Evolutionary conservation across 2,797 vertebrate genomes (phyloP).

Genomic region (Buphagus erythrorhynchus): DNA sequence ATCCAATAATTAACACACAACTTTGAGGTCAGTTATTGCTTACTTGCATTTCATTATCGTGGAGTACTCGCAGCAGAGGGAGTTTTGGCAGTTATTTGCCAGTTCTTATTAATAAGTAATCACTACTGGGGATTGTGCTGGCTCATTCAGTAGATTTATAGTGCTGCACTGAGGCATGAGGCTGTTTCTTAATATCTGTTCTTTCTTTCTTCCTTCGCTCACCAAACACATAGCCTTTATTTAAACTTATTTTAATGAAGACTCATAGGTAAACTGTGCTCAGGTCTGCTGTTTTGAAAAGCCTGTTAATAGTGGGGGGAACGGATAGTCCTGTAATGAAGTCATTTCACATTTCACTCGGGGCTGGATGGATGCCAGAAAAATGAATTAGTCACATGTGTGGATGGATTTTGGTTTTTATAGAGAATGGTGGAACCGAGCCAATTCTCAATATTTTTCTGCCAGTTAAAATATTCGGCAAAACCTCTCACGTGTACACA

Average conservation of each 20-base stretch:
- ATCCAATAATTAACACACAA: constrained; percentile 61
- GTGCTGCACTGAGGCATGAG: constrained; percentile 63
- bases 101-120: constrained; percentile 74
- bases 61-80: constrained; percentile 49
- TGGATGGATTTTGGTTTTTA: constrained; percentile 46
- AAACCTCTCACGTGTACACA: neutral
- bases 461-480: constrained; percentile 58
- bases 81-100: constrained; percentile 64
- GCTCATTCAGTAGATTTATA: constrained; percentile 71
- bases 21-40: constrained; percentile 66
- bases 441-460: constrained; percentile 45
- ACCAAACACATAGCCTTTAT: constrained; percentile 41
- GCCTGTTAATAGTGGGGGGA: constrained; percentile 18
- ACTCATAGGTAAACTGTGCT: constrained; percentile 34
- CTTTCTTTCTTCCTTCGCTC: constrained; percentile 27
- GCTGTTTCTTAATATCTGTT: constrained; percentile 60
- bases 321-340: constrained; percentile 33
- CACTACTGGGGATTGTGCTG: constrained; percentile 62
- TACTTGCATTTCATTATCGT: constrained; percentile 70
- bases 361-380: constrained; percentile 42
- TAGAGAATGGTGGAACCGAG: constrained; percentile 12
- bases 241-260: constrained; percentile 66
- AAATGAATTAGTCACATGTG: constrained; percentile 57
- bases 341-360: constrained; percentile 48
- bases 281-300: constrained; percentile 54